Evolutionary conservation across 1,140 invertebrate genomes (phyloP).

Genomic region (Papilio aristodemus): DNA sequence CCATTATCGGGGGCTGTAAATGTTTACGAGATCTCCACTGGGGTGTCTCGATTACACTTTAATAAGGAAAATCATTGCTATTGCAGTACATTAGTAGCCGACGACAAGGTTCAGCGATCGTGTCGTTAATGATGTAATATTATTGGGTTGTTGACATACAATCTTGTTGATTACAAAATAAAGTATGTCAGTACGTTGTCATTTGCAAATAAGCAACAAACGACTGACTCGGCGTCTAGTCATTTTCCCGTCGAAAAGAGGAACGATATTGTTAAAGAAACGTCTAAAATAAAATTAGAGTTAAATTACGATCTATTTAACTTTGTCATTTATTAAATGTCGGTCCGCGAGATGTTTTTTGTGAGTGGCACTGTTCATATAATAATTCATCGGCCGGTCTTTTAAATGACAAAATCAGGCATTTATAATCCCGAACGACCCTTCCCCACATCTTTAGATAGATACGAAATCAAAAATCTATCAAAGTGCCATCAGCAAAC

Average conservation of each 20-base stretch:
- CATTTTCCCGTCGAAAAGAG: too few species aligned
- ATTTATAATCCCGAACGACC: neutral
- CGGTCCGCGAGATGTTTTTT: neutral
- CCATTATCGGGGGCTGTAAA: conserved; percentile 38
- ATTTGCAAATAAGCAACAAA: too few species aligned
- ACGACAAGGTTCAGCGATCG: neutral
- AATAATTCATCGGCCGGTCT: neutral
- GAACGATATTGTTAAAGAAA: too few species aligned
- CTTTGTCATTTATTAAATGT: neutral
- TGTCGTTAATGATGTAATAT: neutral
- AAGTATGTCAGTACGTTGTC: neutral
- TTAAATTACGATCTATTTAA: neutral
- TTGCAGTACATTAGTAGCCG: neutral
- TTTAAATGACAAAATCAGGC: conserved; percentile 3
- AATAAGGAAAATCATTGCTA: neutral
- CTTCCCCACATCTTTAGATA: neutral
- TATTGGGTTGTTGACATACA: neutral
- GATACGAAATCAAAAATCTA: conserved; percentile 52
- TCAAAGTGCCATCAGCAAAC: conserved; percentile 59
- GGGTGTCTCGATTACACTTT: neutral
- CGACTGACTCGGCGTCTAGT: too few species aligned
- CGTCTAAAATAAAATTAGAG: neutral
- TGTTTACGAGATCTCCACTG: conserved; percentile 36
- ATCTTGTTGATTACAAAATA: conserved; percentile 1
- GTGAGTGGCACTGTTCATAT: neutral